These are phyloP conservation scores for Sakesphorus luctuosus DNA, from an alignment of 2,113 vertebrate species.

Conservation along the genomic window DNA sequence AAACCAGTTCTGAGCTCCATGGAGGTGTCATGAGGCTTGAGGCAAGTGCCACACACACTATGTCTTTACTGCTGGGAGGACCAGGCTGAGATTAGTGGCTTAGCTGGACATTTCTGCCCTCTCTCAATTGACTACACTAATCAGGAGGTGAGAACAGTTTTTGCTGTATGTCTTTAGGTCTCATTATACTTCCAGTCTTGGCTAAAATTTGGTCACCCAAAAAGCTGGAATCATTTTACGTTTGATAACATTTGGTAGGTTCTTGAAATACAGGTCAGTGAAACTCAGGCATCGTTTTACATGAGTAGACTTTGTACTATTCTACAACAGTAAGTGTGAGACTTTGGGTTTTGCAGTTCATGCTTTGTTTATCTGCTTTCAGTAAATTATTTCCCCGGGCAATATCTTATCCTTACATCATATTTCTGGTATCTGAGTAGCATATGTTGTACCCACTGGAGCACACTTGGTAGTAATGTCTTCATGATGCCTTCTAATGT, in stretches of 20 bases:
- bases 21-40: background rate
- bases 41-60: background rate
- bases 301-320: background rate
- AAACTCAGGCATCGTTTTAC: background rate
- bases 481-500: conserved; percentile 56
- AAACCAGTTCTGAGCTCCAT: background rate
- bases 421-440: conserved; percentile 51
- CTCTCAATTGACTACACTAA: background rate
- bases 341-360: conserved; percentile 1
- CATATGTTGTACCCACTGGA: conserved; percentile 32
- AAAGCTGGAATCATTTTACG: background rate
- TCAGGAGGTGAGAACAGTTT: background rate
- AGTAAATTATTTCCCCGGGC: conserved; percentile 61
- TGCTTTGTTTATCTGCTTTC: conserved; percentile 64
- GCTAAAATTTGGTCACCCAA: background rate
- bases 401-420: conserved; percentile 60
- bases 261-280: background rate
- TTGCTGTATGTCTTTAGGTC: background rate
- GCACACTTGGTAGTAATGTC: conserved; percentile 36
- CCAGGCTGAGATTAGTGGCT: background rate
- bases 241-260: background rate
- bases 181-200: background rate
- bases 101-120: background rate
- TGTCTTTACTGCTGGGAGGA: background rate
- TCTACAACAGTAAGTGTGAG: background rate